phyloP scores from a whole-genome alignment of 2,113 vertebrate genomes.

The Cavia aperea region DNA sequence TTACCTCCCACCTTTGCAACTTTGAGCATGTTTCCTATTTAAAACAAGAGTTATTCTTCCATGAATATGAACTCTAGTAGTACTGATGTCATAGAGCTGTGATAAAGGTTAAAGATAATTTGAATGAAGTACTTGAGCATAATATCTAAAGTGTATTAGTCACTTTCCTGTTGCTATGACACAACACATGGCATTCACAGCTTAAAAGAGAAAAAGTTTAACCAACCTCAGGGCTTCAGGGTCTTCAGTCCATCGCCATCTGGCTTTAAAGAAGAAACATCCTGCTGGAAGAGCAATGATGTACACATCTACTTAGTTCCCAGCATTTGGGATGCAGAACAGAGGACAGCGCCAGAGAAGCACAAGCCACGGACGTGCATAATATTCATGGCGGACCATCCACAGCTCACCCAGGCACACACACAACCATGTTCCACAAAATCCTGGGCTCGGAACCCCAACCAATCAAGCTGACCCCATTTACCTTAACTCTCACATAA shows the following conservation, averaged over 20 bases:
- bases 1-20: background rate
- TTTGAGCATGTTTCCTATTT: background rate
- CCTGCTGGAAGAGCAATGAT: background rate
- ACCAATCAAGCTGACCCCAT: background rate
- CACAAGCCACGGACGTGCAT: background rate
- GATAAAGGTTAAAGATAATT: background rate
- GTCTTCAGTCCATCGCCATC: background rate
- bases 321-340: background rate
- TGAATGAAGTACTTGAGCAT: background rate
- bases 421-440: background rate
- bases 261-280: background rate
- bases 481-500: background rate
- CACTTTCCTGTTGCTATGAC: background rate
- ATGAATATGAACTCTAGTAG: background rate
- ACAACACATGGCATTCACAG: background rate
- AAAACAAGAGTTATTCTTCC: background rate
- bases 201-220: background rate
- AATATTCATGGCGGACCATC: background rate
- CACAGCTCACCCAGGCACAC: background rate
- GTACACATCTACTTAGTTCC: background rate
- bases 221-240: background rate
- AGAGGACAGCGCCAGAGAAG: background rate
- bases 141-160: background rate
- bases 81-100: background rate
- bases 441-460: background rate